Conservation (phyloP, 2,797 vertebrate genomes). For the Cryptoblepharus egeriae region DNA sequence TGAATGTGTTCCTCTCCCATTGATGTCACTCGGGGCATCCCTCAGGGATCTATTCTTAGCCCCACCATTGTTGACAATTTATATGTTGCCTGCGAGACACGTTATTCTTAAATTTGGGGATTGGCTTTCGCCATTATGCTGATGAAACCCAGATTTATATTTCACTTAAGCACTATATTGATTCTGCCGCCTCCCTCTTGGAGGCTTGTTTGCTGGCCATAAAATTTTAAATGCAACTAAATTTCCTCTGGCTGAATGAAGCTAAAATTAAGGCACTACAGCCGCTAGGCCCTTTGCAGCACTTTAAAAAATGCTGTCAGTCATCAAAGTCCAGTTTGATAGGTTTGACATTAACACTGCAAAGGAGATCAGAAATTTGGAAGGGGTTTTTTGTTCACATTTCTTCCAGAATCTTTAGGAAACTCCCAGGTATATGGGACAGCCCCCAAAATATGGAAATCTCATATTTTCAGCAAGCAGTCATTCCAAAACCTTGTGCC, state of each 20-base stretch:
- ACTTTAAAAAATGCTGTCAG: constrained; percentile 34
- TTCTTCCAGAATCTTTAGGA: neutral
- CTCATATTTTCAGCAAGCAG: neutral
- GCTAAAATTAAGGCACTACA: constrained; percentile 52
- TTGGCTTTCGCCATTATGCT: constrained; percentile 63
- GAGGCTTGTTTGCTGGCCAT: constrained; percentile 61
- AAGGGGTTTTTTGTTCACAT: neutral
- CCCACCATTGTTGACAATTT: constrained; percentile 52
- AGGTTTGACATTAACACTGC: constrained; percentile 32
- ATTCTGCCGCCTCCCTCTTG: constrained; percentile 63
- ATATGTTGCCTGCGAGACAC: constrained; percentile 58
- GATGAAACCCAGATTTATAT: constrained; percentile 68
- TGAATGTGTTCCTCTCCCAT: constrained; percentile 34
- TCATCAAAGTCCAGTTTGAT: constrained; percentile 33
- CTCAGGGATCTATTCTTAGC: constrained; percentile 46
- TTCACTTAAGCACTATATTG: constrained; percentile 67
- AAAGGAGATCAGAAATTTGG: constrained; percentile 35
- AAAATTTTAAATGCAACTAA: constrained; percentile 65
- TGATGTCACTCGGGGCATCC: constrained; percentile 43
- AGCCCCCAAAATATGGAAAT: neutral
- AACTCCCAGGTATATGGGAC: neutral
- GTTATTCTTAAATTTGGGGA: constrained; percentile 58
- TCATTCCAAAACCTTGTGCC: neutral
- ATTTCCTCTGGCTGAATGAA: constrained; percentile 60
- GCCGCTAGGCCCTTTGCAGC: constrained; percentile 37